A percentile compares a stretch with the other conserved stretches of the same genome.
Evolutionary conservation across 2,113 vertebrate genomes (phyloP).

Genomic region (Leuciscus idus): DNA sequence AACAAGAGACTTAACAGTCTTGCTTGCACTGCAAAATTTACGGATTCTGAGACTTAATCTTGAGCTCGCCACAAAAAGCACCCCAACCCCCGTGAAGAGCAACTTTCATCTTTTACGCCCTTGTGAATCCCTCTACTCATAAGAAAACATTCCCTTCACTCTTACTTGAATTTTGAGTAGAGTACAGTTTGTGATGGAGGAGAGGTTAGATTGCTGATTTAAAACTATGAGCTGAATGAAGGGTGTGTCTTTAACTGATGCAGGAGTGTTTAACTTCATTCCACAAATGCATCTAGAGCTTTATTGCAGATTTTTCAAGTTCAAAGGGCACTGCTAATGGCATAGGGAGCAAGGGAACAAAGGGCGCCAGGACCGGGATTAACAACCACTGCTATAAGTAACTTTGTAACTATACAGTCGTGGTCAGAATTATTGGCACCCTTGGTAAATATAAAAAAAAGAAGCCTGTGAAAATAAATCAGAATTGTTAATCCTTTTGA

Average conservation of each 20-base stretch:
- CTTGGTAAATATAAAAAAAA: no score
- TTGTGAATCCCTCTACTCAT: neutral
- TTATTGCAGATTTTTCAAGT: conserved; percentile 62
- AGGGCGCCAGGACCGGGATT: no score
- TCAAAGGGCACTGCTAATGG: no score
- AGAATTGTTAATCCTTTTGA: no score
- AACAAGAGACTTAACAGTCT: conserved; percentile 66
- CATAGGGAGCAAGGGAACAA: no score
- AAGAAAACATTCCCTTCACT: neutral
- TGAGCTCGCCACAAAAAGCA: conserved; percentile 46
- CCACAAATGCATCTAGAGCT: conserved; percentile 9
- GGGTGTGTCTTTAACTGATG: neutral
- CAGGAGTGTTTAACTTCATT: neutral
- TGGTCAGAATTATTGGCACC: no score
- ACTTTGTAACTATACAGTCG: no score
- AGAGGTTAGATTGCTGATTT: neutral
- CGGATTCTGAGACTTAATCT: conserved; percentile 55
- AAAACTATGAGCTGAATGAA: neutral
- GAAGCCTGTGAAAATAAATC: no score
- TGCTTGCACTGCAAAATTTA: conserved; percentile 66
- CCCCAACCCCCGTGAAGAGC: conserved; percentile 22
- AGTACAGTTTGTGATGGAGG: neutral
- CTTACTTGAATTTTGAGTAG: neutral
- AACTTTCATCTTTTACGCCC: conserved; percentile 25
- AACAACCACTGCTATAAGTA: no score